These are phyloP conservation scores for Trinorchestia longiramus DNA, from an alignment of 1,140 invertebrate species.

Conservation along the genomic window DNA sequence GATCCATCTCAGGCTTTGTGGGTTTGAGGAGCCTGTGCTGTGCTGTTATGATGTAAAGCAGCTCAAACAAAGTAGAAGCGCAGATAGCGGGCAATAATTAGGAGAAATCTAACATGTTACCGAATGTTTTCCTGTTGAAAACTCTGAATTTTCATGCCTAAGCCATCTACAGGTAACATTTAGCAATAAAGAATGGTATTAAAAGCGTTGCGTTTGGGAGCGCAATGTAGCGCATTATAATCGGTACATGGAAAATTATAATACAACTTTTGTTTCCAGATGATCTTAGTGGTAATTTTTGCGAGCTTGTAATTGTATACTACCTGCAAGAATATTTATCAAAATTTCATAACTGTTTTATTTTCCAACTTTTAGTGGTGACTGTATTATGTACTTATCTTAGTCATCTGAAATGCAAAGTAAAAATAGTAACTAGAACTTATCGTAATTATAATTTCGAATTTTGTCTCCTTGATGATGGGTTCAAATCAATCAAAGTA, in stretches of 20 bases:
- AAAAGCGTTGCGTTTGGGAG: not conserved
- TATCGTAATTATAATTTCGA: not conserved
- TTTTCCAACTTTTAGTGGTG: not conserved
- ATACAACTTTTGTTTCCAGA: not conserved
- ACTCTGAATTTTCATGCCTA: no score
- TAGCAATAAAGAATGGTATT: not conserved
- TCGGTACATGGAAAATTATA: not conserved
- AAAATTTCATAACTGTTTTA: not conserved
- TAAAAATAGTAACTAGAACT: not conserved
- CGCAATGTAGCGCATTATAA: not conserved
- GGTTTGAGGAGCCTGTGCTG: no score
- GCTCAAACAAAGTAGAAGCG: no score
- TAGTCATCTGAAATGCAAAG: not conserved
- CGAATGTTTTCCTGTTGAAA: no score
- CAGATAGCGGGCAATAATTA: no score
- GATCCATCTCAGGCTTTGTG: no score
- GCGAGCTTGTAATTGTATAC: not conserved
- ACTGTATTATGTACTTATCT: not conserved
- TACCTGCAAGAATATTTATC: not conserved
- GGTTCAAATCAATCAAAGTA: not conserved
- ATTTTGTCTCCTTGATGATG: not conserved
- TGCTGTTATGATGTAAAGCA: no score
- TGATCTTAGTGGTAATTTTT: not conserved
- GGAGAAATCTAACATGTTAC: no score
- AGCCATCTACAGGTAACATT: no score